Conservation (phyloP, 2,113 vertebrate genomes). For the Monopterus albus region DNA sequence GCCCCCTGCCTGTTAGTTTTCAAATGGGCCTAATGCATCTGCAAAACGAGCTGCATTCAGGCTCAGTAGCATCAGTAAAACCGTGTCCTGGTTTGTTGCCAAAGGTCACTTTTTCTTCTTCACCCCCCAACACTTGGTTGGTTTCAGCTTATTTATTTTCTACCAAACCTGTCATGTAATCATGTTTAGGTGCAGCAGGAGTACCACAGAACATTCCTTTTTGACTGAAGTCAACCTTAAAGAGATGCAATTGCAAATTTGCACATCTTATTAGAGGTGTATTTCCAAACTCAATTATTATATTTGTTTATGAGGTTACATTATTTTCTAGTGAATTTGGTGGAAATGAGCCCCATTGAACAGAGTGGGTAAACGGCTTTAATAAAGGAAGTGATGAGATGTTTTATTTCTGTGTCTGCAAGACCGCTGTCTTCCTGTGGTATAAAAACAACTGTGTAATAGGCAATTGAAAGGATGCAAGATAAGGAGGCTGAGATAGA, state of each 20-base stretch:
- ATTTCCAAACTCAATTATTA: background rate
- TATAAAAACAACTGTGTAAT: conserved; percentile 1
- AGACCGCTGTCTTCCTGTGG: background rate
- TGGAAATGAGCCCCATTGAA: background rate
- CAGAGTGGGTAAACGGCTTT: background rate
- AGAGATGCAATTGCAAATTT: background rate
- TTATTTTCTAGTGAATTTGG: too few relatives aligned
- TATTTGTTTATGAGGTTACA: background rate
- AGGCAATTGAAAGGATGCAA: conserved; percentile 14
- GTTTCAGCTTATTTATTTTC: background rate
- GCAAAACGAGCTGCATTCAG: conserved; percentile 45
- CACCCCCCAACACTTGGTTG: conserved; percentile 1
- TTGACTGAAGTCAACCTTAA: background rate
- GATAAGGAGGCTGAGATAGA: conserved; percentile 17
- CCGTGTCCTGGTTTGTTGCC: background rate
- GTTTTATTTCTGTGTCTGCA: background rate
- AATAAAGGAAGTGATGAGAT: background rate
- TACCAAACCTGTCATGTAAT: background rate
- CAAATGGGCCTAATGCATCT: conserved; percentile 50
- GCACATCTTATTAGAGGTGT: background rate
- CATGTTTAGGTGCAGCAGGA: background rate
- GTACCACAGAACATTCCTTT: background rate
- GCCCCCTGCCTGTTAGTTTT: conserved; percentile 36
- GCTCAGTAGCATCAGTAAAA: conserved; percentile 34
- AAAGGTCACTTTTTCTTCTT: background rate